Evolutionary conservation across 2,888 invertebrate genomes (phyloP), one percentile per base, ranked within the genome.

Genomic region (Notodonta dromedarius): DNA sequence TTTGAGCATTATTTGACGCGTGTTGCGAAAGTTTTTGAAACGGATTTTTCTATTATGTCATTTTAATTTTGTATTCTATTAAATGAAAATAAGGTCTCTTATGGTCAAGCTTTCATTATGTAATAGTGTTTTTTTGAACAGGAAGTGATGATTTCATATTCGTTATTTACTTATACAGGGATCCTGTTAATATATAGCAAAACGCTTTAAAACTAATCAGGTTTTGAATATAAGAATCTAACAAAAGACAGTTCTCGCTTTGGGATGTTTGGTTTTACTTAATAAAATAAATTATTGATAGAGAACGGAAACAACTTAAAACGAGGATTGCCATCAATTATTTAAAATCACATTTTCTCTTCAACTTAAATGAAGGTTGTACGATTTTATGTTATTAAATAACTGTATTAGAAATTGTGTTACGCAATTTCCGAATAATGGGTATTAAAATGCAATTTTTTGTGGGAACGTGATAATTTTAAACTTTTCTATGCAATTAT

Each of bases 401-500:
- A 63, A 67, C 59, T 66, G 39, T 62, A 56, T 73, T 67, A 62
- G 65, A 61, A 67, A 56, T 61, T 66, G 67, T 59, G 60, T 67
- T 75, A 69, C 67, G 73, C 64, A 69, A 67, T 68, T 66, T 69
- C 62, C 66, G 67, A 71, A 66, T 58, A 60, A 59, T 60, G 60
- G 65, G 63, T 74, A 74, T 69, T 66, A 32, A 63, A 61, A 72
- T 57, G 63, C 66, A 70, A 74, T 76, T 75, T 24, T 75, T 72
- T 68, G 64, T 67, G 77, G 64, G 5, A 52, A 55, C n/a, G 35
- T 51, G 62, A 63, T 66, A 61, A 59, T 72, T 74, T 70, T 76
- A 61, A 40, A 65, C 60, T 82, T 86, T 87, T 85, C 75, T 83
- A 85, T 69, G 77, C 76, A 71, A 77, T 84, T 24, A 24, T 24